phyloP scores from a whole-genome alignment of 1,140 invertebrate genomes.

The Platyscapa corneri region DNA sequence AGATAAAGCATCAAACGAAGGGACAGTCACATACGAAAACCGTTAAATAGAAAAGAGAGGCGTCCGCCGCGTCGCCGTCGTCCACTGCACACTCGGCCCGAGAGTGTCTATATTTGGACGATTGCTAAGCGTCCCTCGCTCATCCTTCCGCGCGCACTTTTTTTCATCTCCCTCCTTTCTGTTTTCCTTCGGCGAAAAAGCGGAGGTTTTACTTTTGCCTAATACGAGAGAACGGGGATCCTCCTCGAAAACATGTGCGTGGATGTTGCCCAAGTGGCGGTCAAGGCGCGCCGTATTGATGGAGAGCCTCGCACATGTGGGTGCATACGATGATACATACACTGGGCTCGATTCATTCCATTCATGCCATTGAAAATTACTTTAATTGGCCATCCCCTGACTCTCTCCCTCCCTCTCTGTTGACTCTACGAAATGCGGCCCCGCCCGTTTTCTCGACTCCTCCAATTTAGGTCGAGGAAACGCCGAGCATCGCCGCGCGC shows the following conservation, averaged over 20 bases:
- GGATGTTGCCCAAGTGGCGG: background rate
- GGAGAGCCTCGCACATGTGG: conserved; percentile 12
- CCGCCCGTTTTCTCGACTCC: no score
- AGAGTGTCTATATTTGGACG: conserved; percentile 1
- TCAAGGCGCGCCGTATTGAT: background rate
- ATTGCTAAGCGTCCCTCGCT: background rate
- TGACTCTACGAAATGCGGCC: background rate
- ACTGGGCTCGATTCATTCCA: conserved; percentile 7
- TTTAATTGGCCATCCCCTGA: background rate
- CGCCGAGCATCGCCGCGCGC: background rate
- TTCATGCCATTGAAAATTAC: background rate
- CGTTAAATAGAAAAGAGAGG: background rate
- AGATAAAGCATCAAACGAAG: background rate
- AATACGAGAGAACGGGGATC: background rate
- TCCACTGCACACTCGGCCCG: background rate
- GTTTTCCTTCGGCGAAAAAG: background rate
- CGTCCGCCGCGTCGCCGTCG: background rate
- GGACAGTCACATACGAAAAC: background rate
- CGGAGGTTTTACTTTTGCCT: background rate
- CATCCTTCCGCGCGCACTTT: background rate
- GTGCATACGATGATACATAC: background rate
- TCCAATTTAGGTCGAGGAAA: no score
- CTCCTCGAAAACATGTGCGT: background rate
- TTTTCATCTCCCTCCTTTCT: background rate
- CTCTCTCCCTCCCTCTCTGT: background rate